Evolutionary conservation across 2,113 vertebrate genomes (phyloP), one percentile per base, ranked within the genome.

Genomic region (Aspidoscelis tigris): DNA sequence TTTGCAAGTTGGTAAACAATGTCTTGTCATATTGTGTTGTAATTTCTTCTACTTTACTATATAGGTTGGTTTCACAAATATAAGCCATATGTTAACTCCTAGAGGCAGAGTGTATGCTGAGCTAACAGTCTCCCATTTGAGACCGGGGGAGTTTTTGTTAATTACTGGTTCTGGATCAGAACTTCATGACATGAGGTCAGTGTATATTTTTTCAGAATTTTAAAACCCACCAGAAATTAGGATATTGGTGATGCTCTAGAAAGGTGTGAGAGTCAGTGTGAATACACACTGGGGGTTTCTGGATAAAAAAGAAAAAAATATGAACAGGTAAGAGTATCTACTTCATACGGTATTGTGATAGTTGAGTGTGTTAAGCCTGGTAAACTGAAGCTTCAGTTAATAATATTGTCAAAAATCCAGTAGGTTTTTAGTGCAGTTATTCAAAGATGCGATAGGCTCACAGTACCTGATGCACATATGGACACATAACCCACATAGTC

Each of bases 71-170:
- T 94, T 96, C 70, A 99, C 98, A 83, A 99, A 99, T 81, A 98
- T 99, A 95, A 99, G 98, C 91, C 99, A 99, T 95, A 99, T 99
- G 98, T 84, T 99, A 95, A 99, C 98, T 0, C 97, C 97, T 0
- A 92, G 83, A 83, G 98, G 98, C 82, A 96, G 89, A 81, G 98
- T 99, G 47, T 99, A 96, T 69, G 98, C 98, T 7, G 99, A 99
- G 90, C 92, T 99, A 89, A 99, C 98, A 1, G 95, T 99, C 81
- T 99, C 97, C 87, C 99, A 98, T 61, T 84, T 95, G 50, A 84
- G 93, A 78, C 96, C 96, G 2, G 97, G 96, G 75, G 97, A 98
- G 89, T 99, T 99, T 91, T 82, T 99, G 87, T 95, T 99, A 81
- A 87, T 99, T 93, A 99, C 98, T 66, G 98, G 98, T 58, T 99